Conservation (phyloP, 2,888 invertebrate genomes). For the Allolobophora icterica region DNA sequence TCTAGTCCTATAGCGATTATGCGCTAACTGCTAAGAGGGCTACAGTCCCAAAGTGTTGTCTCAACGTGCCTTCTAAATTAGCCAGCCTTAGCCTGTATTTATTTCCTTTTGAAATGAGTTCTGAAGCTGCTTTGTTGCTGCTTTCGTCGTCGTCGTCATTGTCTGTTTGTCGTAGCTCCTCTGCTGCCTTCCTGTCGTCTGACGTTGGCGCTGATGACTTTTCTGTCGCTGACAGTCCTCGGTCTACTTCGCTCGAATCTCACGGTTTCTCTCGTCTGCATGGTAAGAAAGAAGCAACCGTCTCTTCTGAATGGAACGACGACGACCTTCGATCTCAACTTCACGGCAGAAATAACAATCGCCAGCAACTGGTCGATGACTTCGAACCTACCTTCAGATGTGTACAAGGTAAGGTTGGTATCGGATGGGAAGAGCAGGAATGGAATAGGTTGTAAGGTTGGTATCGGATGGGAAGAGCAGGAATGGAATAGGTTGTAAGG, state of each 20-base stretch:
- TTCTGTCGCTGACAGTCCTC: slow-evolving; percentile 30
- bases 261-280: slow-evolving; percentile 40
- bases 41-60: too few species aligned
- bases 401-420: not conserved
- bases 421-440: not conserved
- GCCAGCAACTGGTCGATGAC: not conserved
- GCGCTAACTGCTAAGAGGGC: too few species aligned
- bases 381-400: not conserved
- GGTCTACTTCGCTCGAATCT: slow-evolving; percentile 39
- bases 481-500: not conserved
- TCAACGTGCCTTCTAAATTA: too few species aligned
- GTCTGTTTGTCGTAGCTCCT: not conserved
- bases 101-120: too few species aligned
- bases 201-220: slow-evolving; percentile 19
- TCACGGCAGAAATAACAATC: not conserved
- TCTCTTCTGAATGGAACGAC: not conserved
- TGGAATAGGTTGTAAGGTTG: not conserved
- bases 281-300: slow-evolving; percentile 25
- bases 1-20: too few species aligned
- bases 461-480: not conserved
- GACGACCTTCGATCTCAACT: not conserved
- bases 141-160: too few species aligned
- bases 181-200: slow-evolving; percentile 33
- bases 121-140: too few species aligned
- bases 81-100: too few species aligned